A percentile compares a stretch with the other conserved stretches of the same genome.
Evolutionary conservation across 2,888 invertebrate genomes (phyloP).

Genomic region (Megaustenia siamemsis): DNA sequence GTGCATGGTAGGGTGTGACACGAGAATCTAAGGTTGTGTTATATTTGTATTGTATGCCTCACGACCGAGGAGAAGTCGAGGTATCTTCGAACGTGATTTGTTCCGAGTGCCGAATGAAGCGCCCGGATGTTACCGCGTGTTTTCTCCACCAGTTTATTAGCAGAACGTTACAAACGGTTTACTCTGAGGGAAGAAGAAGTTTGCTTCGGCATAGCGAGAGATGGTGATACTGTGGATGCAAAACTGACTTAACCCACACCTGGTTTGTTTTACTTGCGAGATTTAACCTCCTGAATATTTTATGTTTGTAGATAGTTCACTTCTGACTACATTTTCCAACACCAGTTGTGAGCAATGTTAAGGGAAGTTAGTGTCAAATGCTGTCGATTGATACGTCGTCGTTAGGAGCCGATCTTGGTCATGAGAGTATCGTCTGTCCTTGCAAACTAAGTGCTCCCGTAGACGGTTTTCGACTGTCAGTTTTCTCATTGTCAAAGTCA

Average conservation of each 20-base stretch:
- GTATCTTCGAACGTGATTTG: conserved; percentile 31
- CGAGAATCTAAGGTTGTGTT: neutral
- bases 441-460: too few species aligned
- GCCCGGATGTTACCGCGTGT: conserved; percentile 7
- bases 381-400: too few species aligned
- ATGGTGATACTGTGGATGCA: neutral
- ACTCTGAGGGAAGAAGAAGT: conserved; percentile 1
- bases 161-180: conserved; percentile 21
- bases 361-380: too few species aligned
- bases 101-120: neutral
- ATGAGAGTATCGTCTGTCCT: too few species aligned
- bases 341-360: too few species aligned
- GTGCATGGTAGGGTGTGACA: conserved; percentile 13
- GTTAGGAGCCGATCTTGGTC: too few species aligned
- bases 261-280: too few species aligned
- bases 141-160: conserved; percentile 11
- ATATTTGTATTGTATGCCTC: conserved; percentile 20
- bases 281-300: too few species aligned
- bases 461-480: too few species aligned
- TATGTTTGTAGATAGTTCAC: too few species aligned
- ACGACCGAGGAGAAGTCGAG: conserved; percentile 18
- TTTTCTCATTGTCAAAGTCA: too few species aligned
- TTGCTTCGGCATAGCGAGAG: conserved; percentile 16
- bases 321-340: too few species aligned
- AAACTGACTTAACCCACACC: neutral